Evolutionary conservation across 1,140 invertebrate genomes (phyloP).

Genomic region (Leptinotarsa lineolata): DNA sequence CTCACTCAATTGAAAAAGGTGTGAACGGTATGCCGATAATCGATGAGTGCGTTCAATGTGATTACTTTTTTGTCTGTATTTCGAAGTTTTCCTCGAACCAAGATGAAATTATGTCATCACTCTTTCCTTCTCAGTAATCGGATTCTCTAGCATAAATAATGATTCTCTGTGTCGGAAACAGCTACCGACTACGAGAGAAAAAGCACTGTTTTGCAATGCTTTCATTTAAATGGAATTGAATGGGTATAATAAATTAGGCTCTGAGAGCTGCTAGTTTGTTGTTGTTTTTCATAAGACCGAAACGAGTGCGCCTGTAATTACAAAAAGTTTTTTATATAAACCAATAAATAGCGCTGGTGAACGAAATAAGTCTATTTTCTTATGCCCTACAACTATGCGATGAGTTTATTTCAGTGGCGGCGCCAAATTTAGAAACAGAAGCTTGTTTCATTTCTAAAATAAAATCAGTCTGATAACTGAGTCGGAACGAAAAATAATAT

Average conservation of each 20-base stretch:
- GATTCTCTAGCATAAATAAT: not conserved
- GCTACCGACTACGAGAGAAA: not conserved
- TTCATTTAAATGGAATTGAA: not conserved
- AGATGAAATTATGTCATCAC: not conserved
- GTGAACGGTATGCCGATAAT: too few relatives aligned
- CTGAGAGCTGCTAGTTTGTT: not conserved
- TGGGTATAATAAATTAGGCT: conserved; percentile 1
- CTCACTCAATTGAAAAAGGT: too few relatives aligned
- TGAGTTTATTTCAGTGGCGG: not conserved
- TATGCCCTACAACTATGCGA: not conserved
- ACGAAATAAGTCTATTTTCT: not conserved
- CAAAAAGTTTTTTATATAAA: conserved; percentile 1
- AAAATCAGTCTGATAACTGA: too few relatives aligned
- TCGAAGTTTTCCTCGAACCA: not conserved
- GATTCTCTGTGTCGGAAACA: not conserved
- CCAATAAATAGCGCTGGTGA: not conserved
- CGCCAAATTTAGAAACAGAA: too few relatives aligned
- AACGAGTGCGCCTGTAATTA: conserved; percentile 7
- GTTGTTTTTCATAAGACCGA: not conserved
- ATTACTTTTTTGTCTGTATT: not conserved
- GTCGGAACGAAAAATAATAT: too few relatives aligned
- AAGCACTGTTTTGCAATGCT: not conserved
- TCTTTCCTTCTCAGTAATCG: not conserved
- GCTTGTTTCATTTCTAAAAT: too few relatives aligned
- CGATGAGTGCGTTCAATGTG: too few relatives aligned